phyloP scores from a whole-genome alignment of 1,140 invertebrate species.

The Gonioctena quinquepunctata region DNA sequence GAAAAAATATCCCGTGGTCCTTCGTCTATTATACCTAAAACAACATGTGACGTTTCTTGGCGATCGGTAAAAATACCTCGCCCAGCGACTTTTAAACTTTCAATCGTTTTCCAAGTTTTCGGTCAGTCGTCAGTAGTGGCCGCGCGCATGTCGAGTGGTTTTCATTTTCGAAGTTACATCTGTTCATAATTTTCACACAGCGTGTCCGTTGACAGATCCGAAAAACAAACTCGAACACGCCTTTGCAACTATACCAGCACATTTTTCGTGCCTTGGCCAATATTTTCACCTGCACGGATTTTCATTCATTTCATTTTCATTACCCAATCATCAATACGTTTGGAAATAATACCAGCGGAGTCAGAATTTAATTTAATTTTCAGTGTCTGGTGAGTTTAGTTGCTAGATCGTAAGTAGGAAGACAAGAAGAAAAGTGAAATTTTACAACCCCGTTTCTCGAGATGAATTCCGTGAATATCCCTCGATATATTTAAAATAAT shows the following conservation, averaged over 20 bases:
- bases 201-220: not conserved
- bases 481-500: too few species aligned
- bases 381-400: too few species aligned
- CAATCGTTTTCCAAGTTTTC: constrained; percentile 11
- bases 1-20: not conserved
- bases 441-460: too few species aligned
- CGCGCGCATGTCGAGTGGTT: constrained; percentile 24
- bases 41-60: constrained; percentile 1
- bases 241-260: not conserved
- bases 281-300: too few species aligned
- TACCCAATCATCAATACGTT: too few species aligned
- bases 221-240: not conserved
- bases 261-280: too few species aligned
- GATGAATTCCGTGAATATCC: too few species aligned
- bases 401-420: too few species aligned
- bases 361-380: too few species aligned
- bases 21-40: not conserved
- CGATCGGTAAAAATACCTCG: constrained; percentile 13
- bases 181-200: not conserved
- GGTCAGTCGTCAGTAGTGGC: constrained; percentile 31
- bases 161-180: not conserved
- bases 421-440: too few species aligned
- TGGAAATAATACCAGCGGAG: too few species aligned
- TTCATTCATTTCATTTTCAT: too few species aligned
- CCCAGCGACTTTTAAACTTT: not conserved